Conservation (phyloP, 2,797 vertebrate species). For the Lates japonicus region DNA sequence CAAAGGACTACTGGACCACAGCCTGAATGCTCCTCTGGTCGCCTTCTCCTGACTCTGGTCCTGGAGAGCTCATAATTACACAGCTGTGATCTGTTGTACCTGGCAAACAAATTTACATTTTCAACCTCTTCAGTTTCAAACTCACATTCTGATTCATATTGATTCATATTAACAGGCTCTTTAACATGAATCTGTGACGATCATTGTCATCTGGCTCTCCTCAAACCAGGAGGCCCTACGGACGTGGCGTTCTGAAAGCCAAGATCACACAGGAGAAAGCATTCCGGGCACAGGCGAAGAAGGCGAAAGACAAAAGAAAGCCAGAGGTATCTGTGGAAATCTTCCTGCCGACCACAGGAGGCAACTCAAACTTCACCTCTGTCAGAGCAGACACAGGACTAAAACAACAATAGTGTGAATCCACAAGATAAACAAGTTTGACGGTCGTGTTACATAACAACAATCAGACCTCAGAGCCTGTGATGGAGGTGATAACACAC, state of each 20-base stretch:
- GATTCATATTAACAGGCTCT: background rate
- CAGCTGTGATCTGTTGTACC: too few species aligned
- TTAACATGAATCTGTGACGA: conserved; percentile 8
- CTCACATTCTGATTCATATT: too few species aligned
- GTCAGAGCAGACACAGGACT: background rate
- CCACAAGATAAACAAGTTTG: conserved; percentile 4
- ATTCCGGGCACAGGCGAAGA: conserved; percentile 36
- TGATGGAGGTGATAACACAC: conserved; percentile 20
- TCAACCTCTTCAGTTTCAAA: too few species aligned
- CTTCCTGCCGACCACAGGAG: conserved; percentile 61
- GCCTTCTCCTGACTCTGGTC: too few species aligned
- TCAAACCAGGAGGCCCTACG: conserved; percentile 69
- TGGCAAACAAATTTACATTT: too few species aligned
- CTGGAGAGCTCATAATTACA: too few species aligned
- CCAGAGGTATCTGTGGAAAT: conserved; percentile 58
- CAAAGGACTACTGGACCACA: too few species aligned
- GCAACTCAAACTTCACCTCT: conserved; percentile 58
- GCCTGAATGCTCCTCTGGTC: too few species aligned
- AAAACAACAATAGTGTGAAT: conserved; percentile 2
- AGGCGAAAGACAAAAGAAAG: conserved; percentile 30
- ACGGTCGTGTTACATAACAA: background rate
- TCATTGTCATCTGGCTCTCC: conserved; percentile 40
- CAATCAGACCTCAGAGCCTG: background rate
- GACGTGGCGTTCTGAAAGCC: conserved; percentile 73
- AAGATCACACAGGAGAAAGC: conserved; percentile 68